Evolutionary conservation across 1,140 invertebrate species (phyloP), one percentile per base, ranked within the genome.

Genomic region (Drosophila pandora): DNA sequence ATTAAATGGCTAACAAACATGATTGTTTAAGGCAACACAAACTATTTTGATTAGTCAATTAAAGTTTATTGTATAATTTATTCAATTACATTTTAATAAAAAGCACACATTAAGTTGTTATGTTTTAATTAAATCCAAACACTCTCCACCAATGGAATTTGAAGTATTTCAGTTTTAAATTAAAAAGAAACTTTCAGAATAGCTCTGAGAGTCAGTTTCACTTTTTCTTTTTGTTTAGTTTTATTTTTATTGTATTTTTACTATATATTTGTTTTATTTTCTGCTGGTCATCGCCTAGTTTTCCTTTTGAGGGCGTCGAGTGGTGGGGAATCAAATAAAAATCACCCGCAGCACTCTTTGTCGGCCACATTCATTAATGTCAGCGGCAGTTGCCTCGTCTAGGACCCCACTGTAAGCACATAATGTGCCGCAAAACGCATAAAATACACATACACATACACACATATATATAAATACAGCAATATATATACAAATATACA

Each of bases 351-450:
- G 82, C 68, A 70, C 68, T 74, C 72, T 64, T 75, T 72, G 72
- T 70, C 63, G 49, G 65, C 62, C 74, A 87, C 82, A 87, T 87
- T 87, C 82, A 87, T 87, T 87, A 87, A 87, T 87, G 82, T 87
- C 82, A 87, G 70, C 60, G 45, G 64, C 53, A 61, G 43, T 55
- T 45, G 64, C 53, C 34, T 43, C 68, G 53, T 65, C 52, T 85
- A 80, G 77, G 68, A 70, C 61, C 60, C 70, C 65, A 55, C 70
- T 57, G 62, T 61, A 50, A 76, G 77, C 83, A 88, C 83, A 88
- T 88, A 68, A 82, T 82, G 75, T 88, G 83, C 75, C 83, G 28
- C 79, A 79, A 48, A 88, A 88, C 79, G 84, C 79, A 87, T 83
- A 88, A 88, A 87, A 82, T 71, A 75, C 63, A 74, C 60, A 82